Percentiles rank a stretch among this genome's conserved stretches.
Conservation (phyloP, 2,113 vertebrate genomes). For the Atrichornis clamosus region DNA sequence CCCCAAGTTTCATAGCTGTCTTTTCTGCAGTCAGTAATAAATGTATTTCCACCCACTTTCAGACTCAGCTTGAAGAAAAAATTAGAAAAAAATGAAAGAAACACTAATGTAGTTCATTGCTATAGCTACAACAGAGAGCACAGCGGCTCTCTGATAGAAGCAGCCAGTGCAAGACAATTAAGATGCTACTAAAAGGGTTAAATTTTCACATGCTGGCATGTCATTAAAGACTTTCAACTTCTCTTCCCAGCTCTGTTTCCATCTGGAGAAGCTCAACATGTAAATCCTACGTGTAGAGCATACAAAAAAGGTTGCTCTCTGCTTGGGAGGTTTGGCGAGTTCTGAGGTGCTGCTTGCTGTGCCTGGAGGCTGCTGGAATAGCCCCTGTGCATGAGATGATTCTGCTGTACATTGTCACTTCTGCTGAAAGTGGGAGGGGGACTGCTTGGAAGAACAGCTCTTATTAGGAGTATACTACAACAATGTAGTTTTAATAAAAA, state of each 20-base stretch:
- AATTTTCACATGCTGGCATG: background rate
- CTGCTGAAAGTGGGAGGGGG: background rate
- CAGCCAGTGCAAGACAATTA: background rate
- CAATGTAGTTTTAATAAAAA: background rate
- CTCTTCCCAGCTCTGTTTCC: background rate
- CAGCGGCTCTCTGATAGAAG: background rate
- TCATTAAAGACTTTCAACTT: background rate
- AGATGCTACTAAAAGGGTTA: background rate
- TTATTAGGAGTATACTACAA: background rate
- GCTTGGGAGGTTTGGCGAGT: background rate
- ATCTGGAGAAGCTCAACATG: background rate
- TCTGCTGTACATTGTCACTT: background rate
- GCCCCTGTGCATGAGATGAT: background rate
- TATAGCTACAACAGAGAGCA: background rate
- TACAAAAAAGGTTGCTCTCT: background rate
- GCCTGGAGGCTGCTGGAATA: background rate
- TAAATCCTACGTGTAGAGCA: background rate
- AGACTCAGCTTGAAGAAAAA: constrained; percentile 30
- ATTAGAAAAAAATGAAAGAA: constrained; percentile 11
- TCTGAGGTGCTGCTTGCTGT: background rate
- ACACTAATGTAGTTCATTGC: background rate
- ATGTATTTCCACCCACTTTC: constrained; percentile 24
- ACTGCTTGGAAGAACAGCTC: background rate
- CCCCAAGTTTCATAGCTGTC: background rate
- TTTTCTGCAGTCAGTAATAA: background rate